Conservation (phyloP, 1,140 invertebrate genomes). For the Drosophila simulans region DNA sequence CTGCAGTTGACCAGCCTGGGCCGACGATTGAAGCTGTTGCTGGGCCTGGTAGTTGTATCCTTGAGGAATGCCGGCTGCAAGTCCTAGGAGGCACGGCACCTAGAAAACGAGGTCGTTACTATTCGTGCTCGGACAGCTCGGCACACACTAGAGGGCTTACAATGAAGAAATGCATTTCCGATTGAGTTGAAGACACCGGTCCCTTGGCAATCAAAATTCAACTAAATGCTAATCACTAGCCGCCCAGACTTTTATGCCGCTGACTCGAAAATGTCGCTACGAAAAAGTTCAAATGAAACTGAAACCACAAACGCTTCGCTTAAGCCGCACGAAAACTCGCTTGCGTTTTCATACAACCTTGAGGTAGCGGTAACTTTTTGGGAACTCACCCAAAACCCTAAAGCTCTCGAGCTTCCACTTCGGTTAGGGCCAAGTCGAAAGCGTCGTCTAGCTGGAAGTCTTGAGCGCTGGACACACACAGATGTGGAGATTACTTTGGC, state of each 20-base stretch:
- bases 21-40: conserved; percentile 15
- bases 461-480: conserved; percentile 42
- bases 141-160: conserved; percentile 50
- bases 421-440: not conserved
- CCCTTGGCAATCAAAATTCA: conserved; percentile 73
- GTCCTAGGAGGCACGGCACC: conserved; percentile 65
- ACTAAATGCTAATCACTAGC: conserved; percentile 83
- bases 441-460: conserved; percentile 58
- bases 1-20: conserved; percentile 22
- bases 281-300: conserved; percentile 66
- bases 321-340: conserved; percentile 42
- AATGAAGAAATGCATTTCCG: conserved; percentile 76
- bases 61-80: conserved; percentile 64
- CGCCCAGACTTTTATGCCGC: conserved; percentile 66
- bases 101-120: conserved; percentile 31
- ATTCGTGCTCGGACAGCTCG: not conserved
- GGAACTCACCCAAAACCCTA: conserved; percentile 33
- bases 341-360: conserved; percentile 65
- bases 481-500: conserved; percentile 31
- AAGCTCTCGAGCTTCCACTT: conserved; percentile 42
- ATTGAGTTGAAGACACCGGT: conserved; percentile 42
- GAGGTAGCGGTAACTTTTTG: conserved; percentile 55
- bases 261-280: conserved; percentile 45
- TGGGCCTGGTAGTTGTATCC: conserved; percentile 76
- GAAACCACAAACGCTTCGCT: conserved; percentile 47